Conservation (phyloP, 2,797 vertebrate genomes). For the Orestias chungarensis region DNA sequence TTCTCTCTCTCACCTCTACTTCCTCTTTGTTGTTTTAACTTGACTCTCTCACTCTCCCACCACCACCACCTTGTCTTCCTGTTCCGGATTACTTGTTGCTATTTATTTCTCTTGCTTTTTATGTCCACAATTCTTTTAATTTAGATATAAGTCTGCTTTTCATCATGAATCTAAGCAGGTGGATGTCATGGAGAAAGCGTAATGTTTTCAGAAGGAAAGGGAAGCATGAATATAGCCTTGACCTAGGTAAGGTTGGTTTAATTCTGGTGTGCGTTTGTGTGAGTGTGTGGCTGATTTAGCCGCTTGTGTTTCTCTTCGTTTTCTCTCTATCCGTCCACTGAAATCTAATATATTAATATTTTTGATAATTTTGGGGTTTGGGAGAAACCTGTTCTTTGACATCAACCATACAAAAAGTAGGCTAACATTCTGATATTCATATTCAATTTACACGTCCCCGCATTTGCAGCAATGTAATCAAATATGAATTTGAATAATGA, state of each 20-base stretch:
- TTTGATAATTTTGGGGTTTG: neutral
- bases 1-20: constrained; percentile 55
- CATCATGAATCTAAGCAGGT: constrained; percentile 76
- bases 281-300: neutral
- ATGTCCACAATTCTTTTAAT: neutral
- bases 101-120: constrained; percentile 18
- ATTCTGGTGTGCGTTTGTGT: too few species aligned
- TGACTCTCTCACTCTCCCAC: constrained; percentile 19
- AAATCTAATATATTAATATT: neutral
- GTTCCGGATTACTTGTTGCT: constrained; percentile 56
- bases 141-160: neutral
- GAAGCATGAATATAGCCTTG: constrained; percentile 50
- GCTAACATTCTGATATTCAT: neutral
- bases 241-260: constrained; percentile 68
- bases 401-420: neutral
- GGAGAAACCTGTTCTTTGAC: neutral
- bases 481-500: neutral
- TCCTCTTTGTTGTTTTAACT: constrained; percentile 57
- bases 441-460: neutral
- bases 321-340: neutral
- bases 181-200: constrained; percentile 76
- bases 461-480: neutral
- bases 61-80: constrained; percentile 59
- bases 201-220: constrained; percentile 70
- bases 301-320: neutral